Evolutionary conservation across 2,113 vertebrate genomes (phyloP), one percentile per base, ranked within the genome.

Genomic region (Drymodes brunneopygia): DNA sequence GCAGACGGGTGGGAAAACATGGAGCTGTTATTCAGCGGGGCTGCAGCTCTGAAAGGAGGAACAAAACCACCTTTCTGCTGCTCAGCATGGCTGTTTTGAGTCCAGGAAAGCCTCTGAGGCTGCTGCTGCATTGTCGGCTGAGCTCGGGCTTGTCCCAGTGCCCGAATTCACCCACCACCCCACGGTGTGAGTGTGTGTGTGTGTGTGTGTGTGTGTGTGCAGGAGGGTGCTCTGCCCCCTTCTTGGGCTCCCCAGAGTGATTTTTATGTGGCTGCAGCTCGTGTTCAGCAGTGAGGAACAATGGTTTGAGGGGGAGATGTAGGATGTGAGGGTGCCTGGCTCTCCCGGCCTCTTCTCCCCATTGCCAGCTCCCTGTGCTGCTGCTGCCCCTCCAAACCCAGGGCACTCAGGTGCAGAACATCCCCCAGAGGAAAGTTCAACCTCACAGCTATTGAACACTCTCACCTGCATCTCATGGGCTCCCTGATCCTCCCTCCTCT

Each of bases 51-150:
- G 91, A 48, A n/a, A 66, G 31, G 48, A 72, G 53, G 45, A 95
- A 92, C 86, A 93, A 96, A 90, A 71, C 81, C 87, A 95, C 85
- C 74, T 80, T 94, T 95, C 81, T 88, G 74, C 79, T 48, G 66
- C 91, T 82, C 70, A 61, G 78, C 2, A 1, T 24, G 81, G 78
- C 79, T 50, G 9, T 15, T 0, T 0, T 1, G 44, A 61, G 61
- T 2, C 74, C 60, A 66, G 64, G 19, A 51, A 70, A 92, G 44
- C 54, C 51, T 75, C 61, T 0, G 20, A 62, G 93, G 75, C 67
- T 77, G 73, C 51, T 57, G 86, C 48, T 27, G 1, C 0, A 0
- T 22, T 62, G 21, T 40, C 78, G 66, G 87, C 35, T n/a, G 33
- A 31, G 58, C 3, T 29, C 5, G 29, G 79, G 10, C 9, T 20